Evolutionary conservation across 2,113 vertebrate genomes (phyloP).

Genomic region (Macquaria australasica): DNA sequence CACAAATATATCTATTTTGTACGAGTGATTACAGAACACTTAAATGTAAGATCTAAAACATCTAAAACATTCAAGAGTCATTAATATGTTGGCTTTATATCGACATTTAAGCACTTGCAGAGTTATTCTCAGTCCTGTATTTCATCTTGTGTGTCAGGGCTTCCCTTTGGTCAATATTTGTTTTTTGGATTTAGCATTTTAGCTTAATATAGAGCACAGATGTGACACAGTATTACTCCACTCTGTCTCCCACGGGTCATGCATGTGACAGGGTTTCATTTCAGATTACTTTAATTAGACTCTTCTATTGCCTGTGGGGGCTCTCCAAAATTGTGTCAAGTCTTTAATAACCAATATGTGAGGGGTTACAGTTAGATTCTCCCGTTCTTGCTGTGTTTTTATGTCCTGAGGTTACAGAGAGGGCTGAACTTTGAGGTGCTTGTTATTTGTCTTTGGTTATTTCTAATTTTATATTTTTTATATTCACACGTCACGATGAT

Average conservation of each 20-base stretch:
- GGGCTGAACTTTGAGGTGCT: background rate
- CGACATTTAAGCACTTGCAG: background rate
- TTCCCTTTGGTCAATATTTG: background rate
- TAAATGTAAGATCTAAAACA: background rate
- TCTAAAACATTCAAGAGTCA: background rate
- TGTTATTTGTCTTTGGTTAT: conserved; percentile 9
- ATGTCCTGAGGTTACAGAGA: background rate
- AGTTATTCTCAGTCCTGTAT: background rate
- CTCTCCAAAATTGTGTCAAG: conserved; percentile 2
- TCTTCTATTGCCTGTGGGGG: conserved; percentile 13
- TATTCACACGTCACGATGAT: background rate
- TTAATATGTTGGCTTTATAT: background rate
- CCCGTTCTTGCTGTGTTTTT: background rate
- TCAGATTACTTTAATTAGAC: conserved; percentile 35
- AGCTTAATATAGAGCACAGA: conserved; percentile 18
- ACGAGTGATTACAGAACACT: background rate
- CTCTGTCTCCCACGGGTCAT: conserved; percentile 10
- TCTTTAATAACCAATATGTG: background rate
- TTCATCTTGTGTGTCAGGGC: background rate
- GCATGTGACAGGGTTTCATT: conserved; percentile 24
- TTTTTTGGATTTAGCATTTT: background rate
- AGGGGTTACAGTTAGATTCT: background rate
- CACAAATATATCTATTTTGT: background rate
- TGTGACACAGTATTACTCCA: conserved; percentile 18
- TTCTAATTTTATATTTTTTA: background rate